phyloP scores from a whole-genome alignment of 2,888 invertebrate species.

The Nemotelus nigrinus region DNA sequence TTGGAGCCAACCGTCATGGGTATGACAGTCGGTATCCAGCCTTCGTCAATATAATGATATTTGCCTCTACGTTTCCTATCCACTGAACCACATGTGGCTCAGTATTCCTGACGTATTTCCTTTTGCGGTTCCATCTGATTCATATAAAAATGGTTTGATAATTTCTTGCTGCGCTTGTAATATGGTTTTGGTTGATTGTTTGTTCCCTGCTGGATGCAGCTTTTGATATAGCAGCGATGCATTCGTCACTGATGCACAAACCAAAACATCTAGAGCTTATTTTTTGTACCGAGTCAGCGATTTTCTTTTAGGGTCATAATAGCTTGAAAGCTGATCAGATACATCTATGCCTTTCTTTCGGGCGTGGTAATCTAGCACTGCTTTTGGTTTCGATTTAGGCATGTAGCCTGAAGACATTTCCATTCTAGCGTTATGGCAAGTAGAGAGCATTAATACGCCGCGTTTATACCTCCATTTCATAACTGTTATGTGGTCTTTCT shows the following conservation, averaged over 20 bases:
- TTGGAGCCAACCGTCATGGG: too few relatives aligned
- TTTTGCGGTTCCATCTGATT: neutral
- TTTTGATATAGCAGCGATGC: neutral
- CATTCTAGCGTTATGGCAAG: too few relatives aligned
- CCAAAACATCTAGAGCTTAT: neutral
- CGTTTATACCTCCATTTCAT: constrained; percentile 5
- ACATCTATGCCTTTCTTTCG: too few relatives aligned
- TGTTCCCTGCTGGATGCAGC: constrained; percentile 3
- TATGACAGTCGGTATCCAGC: too few relatives aligned
- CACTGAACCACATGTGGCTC: too few relatives aligned
- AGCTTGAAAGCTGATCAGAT: constrained; percentile 4
- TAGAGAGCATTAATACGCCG: neutral
- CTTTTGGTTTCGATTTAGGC: too few relatives aligned
- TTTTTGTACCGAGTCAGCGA: constrained; percentile 15
- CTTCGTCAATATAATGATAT: too few relatives aligned
- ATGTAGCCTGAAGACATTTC: constrained; percentile 7
- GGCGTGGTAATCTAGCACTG: too few relatives aligned
- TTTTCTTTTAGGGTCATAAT: neutral
- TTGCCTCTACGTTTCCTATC: too few relatives aligned
- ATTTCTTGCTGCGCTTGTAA: neutral
- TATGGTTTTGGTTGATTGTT: neutral
- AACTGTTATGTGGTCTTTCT: constrained; percentile 4
- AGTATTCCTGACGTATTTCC: neutral
- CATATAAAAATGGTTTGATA: neutral
- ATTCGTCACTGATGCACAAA: neutral